Evolutionary conservation across 1,140 invertebrate species (phyloP), one percentile per base, ranked within the genome.

Genomic region (Brachionus paranguensis): DNA sequence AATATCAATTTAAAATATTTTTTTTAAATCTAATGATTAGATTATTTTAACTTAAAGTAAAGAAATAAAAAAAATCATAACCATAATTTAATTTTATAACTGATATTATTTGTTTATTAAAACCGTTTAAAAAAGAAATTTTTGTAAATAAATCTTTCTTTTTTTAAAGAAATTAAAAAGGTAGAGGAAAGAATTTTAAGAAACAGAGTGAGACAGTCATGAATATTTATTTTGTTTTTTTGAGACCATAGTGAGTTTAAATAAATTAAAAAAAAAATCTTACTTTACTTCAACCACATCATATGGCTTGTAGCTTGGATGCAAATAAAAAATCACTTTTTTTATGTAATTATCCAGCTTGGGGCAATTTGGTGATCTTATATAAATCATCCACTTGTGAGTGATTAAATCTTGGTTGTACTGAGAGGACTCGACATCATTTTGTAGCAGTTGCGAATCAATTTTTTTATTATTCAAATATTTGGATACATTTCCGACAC

Each of bases 331-430:
- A 84, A 92, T 91, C 78, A 95, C 93, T 90, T 93, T 94, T 29
- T 92, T 91, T 0, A 95, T 89, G 87, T 93, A 92, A 74, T 91
- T 89, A 24, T 92, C 89, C 83, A 95, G 91, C 72, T 92, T 90
- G 3, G 91, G 91, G 68, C 90, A 89, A 17, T 92, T 92, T 68
- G 92, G 90, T 0, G 92, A 93, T 85, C 93, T 90, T 5, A 96
- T 92, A 89, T 96, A 96, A 70, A 96, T 91, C 89, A 95, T 93
- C 95, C 95, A 96, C 87, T 95, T 95, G 88, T 96, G 94, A 70
- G 93, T 95, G 65, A 70, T 84, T 76, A 72, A 47, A 74, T 74
- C 55, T 72, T 74, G 41, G 14, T 84, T 78, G 41, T 60, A 53
- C 12, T 78, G 41, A 24, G 70, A 43, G 1, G 64, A 68, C 17